A percentile compares a stretch with the other conserved stretches of the same genome.
phyloP scores from a whole-genome alignment of 1,140 invertebrate genomes.

The Brachystomella parvula region DNA sequence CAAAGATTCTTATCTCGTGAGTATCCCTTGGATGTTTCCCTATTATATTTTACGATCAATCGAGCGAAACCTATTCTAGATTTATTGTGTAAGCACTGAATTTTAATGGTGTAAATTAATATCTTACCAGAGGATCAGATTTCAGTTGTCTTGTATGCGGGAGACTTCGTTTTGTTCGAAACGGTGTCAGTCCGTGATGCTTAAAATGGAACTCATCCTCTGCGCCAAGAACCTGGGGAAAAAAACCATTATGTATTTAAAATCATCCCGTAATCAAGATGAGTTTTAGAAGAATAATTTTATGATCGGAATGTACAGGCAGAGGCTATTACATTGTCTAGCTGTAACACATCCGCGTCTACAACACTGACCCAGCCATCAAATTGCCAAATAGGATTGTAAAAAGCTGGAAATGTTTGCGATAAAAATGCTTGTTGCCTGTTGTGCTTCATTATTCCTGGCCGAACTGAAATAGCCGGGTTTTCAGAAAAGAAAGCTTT shows the following conservation, averaged over 20 bases:
- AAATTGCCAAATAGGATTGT: background rate
- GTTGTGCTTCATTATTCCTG: too few relatives aligned
- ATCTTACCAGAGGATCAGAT: slow-evolving; percentile 79
- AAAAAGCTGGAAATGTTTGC: background rate
- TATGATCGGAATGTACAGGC: background rate
- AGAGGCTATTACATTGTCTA: background rate
- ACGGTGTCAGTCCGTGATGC: slow-evolving; percentile 75
- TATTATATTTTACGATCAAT: too few relatives aligned
- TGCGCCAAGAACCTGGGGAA: slow-evolving; percentile 69
- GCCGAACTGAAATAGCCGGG: too few relatives aligned
- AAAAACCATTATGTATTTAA: slow-evolving; percentile 20
- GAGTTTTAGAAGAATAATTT: background rate
- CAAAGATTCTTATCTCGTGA: too few relatives aligned
- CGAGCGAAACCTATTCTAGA: too few relatives aligned
- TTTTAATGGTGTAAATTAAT: background rate
- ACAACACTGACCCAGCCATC: background rate
- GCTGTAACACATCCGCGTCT: background rate
- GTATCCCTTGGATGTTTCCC: too few relatives aligned
- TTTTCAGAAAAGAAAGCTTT: too few relatives aligned
- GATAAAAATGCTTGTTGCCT: too few relatives aligned
- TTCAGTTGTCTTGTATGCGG: slow-evolving; percentile 76
- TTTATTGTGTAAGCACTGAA: too few relatives aligned
- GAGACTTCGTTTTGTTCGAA: slow-evolving; percentile 71
- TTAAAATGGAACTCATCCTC: slow-evolving; percentile 85
- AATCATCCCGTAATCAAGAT: slow-evolving; percentile 7